Base-by-base conservation (phyloP, 1,140 invertebrate species). In the Whitmania pigra region DNA sequence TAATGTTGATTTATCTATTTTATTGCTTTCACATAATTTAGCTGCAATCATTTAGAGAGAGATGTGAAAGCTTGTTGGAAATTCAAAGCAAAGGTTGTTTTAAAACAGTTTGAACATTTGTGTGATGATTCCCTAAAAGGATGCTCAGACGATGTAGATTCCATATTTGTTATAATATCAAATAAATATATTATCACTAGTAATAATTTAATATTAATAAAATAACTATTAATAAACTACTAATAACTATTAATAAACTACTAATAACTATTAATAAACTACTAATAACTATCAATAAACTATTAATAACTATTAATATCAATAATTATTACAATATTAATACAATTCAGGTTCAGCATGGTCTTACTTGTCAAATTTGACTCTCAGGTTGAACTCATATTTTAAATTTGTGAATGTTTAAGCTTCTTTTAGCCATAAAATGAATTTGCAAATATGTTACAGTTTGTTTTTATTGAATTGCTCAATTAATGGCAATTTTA, bases 41-140 rank as follows among this genome's bases (percentile, higher is more conserved):
- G 57, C 57, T 31, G 29, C 57, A 13, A 7, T 63, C 57, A 63
- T 63, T 63, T 15, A 63, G 57, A 63, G 57, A 63, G 18, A 63
- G 29, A 63, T 63, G 57, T 31, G 29, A 63, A 22, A 63, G 57
- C 15, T 63, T 63, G 57, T 11, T 63, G 22, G 57, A 63, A 31
- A 22, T 25, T 63, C 57, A 63, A 63, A 31, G 57, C 22, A 63
- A 63, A 63, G 29, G 57, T 49, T 49, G 11, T 36, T 49, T 49
- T 49, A 49, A 49, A 49, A 49, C 15, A 17, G 2, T 49, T 11
- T 49, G 5, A 49, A 0, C 43, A 36, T 49, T 49, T 15, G 43
- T 11, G 9, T 49, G 15, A 13, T 49, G 43, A 49, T 49, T 49
- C 15, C 13, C 9, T 49, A 49, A 49, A 49, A 49, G 5, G 43